phyloP scores from a whole-genome alignment of 2,113 vertebrate genomes.

The Platysternon megacephalum region DNA sequence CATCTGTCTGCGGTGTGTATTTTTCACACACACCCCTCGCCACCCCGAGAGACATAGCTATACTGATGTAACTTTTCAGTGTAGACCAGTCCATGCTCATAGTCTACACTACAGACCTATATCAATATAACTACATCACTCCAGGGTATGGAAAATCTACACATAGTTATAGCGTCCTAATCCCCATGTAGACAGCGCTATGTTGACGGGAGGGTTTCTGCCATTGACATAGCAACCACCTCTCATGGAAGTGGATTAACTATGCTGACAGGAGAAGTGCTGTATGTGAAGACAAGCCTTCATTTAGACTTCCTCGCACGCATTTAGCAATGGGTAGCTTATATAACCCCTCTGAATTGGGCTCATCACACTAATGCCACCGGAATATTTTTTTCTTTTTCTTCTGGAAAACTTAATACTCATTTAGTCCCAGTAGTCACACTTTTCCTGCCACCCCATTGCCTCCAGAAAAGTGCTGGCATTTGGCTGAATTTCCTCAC shows the following conservation, averaged over 20 bases:
- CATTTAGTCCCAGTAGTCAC: not conserved
- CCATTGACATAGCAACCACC: not conserved
- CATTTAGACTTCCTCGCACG: not conserved
- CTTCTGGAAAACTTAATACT: not conserved
- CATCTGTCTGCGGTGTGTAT: not conserved
- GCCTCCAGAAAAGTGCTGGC: not conserved
- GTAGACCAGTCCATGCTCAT: not conserved
- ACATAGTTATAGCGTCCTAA: not conserved
- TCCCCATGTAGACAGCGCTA: not conserved
- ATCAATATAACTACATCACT: not conserved
- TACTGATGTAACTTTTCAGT: not conserved
- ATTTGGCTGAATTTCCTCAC: constrained; percentile 48
- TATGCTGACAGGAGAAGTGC: not conserved
- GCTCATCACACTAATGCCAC: not conserved
- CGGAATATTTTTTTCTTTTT: not conserved
- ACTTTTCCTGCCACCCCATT: not conserved
- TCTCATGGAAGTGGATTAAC: not conserved
- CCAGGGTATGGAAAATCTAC: not conserved
- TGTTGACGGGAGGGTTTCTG: not conserved
- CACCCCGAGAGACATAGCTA: not conserved
- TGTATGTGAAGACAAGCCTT: not conserved
- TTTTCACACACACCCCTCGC: too few relatives aligned
- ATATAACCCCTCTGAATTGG: not conserved
- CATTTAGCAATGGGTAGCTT: not conserved
- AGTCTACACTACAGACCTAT: not conserved